Evolutionary conservation across 2,888 invertebrate species (phyloP).

Genomic region (Orthonychiurus folsomi): DNA sequence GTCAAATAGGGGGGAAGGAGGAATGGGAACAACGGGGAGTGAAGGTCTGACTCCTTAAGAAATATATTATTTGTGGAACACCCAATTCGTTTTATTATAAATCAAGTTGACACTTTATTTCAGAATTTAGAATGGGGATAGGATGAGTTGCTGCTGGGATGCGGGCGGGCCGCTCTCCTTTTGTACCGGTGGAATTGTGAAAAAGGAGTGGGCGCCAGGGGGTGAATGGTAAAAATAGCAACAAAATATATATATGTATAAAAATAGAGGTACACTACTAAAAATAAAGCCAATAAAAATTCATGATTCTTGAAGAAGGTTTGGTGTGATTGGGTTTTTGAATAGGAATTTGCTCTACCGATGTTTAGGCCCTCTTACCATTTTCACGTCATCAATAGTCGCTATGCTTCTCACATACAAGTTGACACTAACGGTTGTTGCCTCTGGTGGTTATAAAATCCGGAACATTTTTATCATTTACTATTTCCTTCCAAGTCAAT

Average conservation of each 20-base stretch:
- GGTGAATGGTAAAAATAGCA: background rate
- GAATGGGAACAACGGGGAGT: too few relatives aligned
- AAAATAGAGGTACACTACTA: background rate
- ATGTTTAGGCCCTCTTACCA: constrained; percentile 66
- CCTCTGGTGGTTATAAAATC: constrained; percentile 53
- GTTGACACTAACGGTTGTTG: constrained; percentile 94
- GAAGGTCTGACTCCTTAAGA: too few relatives aligned
- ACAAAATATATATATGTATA: too few relatives aligned
- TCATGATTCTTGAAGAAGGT: background rate
- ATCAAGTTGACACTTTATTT: background rate
- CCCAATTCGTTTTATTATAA: background rate
- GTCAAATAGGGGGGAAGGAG: too few relatives aligned
- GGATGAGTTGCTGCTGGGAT: too few relatives aligned
- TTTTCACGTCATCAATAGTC: constrained; percentile 97
- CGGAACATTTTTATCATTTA: constrained; percentile 14
- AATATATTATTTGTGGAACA: background rate
- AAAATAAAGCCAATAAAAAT: background rate
- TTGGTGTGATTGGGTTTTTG: background rate
- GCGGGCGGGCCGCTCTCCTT: background rate
- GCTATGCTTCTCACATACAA: constrained; percentile 96
- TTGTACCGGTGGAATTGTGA: background rate
- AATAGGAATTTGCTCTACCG: background rate
- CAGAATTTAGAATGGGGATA: too few relatives aligned
- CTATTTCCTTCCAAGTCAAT: background rate
- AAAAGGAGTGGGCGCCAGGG: background rate